Evolutionary conservation across 2,797 vertebrate species (phyloP).

Genomic region (Morelia viridis): DNA sequence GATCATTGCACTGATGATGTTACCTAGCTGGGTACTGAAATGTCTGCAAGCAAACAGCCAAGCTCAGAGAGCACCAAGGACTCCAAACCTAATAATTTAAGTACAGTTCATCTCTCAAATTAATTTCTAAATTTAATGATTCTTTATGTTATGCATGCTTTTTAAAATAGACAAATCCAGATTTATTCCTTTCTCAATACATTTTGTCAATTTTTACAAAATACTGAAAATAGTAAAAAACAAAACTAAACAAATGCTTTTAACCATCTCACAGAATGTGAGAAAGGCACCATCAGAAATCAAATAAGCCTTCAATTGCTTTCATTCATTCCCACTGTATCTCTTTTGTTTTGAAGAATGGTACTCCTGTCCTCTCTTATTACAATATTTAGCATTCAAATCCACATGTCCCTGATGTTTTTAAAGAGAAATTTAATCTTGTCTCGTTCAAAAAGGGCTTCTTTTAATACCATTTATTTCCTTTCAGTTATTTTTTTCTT

Average conservation of each 20-base stretch:
- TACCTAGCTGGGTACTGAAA: too few species aligned
- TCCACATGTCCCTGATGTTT: not conserved
- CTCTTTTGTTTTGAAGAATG: not conserved
- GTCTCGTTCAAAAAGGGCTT: conserved; percentile 43
- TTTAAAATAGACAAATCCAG: not conserved
- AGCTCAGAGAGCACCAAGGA: not conserved
- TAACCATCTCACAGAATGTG: not conserved
- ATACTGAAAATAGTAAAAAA: not conserved
- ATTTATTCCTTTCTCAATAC: not conserved
- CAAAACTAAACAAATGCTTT: not conserved
- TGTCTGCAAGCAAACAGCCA: too few species aligned
- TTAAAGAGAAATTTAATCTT: conserved; percentile 24
- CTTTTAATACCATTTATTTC: conserved; percentile 36
- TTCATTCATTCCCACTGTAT: not conserved
- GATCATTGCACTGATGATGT: too few species aligned
- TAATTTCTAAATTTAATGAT: not conserved
- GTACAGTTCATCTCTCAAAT: not conserved
- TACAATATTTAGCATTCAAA: not conserved
- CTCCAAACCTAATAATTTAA: not conserved
- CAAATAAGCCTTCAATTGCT: not conserved
- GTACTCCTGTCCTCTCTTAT: not conserved
- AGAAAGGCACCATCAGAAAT: not conserved
- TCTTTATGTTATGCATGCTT: not conserved
- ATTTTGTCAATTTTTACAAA: not conserved
- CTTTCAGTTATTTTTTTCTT: conserved; percentile 3